A percentile compares a stretch with the other conserved stretches of the same genome.
Evolutionary conservation across 2,797 vertebrate genomes (phyloP).

Genomic region (Bucorvus abyssinicus): DNA sequence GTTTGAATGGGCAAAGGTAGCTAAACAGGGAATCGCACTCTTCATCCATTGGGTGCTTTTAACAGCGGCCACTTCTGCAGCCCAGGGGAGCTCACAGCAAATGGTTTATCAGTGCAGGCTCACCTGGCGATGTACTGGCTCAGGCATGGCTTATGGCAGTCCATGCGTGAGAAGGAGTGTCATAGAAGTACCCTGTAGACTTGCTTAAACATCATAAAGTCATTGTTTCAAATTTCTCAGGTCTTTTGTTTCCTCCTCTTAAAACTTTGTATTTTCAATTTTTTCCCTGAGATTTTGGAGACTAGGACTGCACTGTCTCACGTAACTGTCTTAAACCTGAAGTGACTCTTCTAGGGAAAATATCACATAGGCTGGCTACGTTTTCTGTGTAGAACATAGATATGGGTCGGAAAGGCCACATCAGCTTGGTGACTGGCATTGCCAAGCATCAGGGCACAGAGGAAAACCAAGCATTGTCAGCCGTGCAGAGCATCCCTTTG

Average conservation of each 20-base stretch:
- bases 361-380: not conserved
- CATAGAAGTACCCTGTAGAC: not conserved
- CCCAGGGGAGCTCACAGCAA: not conserved
- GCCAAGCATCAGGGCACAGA: not conserved
- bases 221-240: not conserved
- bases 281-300: not conserved
- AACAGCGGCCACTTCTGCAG: not conserved
- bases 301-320: not conserved
- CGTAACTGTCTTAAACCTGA: not conserved
- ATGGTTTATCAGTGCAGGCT: not conserved
- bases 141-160: rapidly evolving
- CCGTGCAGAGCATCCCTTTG: not conserved
- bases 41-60: not conserved
- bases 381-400: not conserved
- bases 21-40: not conserved
- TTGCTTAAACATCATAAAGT: not conserved
- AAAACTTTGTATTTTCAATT: not conserved
- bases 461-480: not conserved
- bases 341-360: not conserved
- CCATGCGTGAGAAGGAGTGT: rapidly evolving
- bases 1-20: not conserved
- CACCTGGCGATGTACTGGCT: too few relatives aligned
- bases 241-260: not conserved
- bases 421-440: not conserved
- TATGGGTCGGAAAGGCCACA: not conserved